Percentiles rank a stretch among this genome's conserved stretches.
These are phyloP conservation scores for Phaethon lepturus DNA, from an alignment of 2,113 vertebrate species.

Conservation along the genomic window DNA sequence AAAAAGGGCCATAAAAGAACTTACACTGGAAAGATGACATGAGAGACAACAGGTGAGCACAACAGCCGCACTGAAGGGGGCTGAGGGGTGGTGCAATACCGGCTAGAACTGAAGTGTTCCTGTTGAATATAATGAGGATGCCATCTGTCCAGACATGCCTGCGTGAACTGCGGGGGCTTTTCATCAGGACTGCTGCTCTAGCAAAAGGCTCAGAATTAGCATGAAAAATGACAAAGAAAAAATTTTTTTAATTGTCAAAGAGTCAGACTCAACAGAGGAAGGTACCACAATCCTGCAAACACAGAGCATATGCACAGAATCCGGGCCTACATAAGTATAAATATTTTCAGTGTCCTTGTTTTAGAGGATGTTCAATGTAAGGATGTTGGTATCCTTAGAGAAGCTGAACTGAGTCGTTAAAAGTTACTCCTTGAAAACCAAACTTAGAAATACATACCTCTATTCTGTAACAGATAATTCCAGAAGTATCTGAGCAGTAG, in stretches of 20 bases:
- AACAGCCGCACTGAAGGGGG: not conserved
- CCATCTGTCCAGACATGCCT: slow-evolving; percentile 29
- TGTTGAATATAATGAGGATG: not conserved
- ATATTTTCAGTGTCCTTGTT: not conserved
- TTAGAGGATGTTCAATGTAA: not conserved
- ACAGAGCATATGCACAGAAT: not conserved
- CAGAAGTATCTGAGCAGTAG: slow-evolving; percentile 15
- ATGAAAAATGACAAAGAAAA: not conserved
- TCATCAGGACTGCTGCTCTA: not conserved
- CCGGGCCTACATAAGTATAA: not conserved
- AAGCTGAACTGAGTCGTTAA: not conserved
- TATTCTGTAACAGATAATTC: not conserved
- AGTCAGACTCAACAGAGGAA: not conserved
- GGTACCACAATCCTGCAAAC: not conserved
- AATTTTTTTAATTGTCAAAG: not conserved
- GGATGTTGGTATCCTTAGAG: not conserved
- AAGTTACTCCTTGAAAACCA: not conserved
- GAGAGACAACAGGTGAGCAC: not conserved
- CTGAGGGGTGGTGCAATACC: not conserved
- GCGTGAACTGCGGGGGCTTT: not conserved
- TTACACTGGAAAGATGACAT: not conserved
- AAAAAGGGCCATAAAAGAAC: not conserved
- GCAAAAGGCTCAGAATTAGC: not conserved
- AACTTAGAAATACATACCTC: not conserved
- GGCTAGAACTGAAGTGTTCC: not conserved